Evolutionary conservation across 37 sponge, comb jelly and placozoan species (phyloP), one percentile per base, ranked within the genome.

Genomic region (Halisarca cf. caerulea): DNA sequence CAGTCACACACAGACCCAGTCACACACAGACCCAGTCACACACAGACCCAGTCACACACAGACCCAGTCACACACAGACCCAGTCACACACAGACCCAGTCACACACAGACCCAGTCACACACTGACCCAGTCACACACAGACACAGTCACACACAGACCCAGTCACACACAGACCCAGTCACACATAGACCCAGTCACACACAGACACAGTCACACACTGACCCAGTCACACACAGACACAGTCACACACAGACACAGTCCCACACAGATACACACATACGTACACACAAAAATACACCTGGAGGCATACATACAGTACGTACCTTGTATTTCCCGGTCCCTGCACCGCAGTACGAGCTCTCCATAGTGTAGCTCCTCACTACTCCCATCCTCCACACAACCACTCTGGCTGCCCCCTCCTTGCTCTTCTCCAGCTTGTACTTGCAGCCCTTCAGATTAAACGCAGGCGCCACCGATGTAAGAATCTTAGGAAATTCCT

Each of bases 331-430:
- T 34, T 64, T 86, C 6, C 95, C 95, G 7, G 86, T 85, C 70
- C 78, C 91, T 25, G 90, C 86, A 11, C 97, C 97, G 89, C 97
- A 96, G 81, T 95, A 96, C 8, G 94, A 88, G 33, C 90, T 82
- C 82, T 96, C 97, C 86, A 96, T 64, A 1, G 97, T 96, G 82
- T 92, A 96, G 77, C 94, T 88, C 71, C 92, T 84, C 36, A 79
- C 70, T 0, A 96, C 84, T 21, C 97, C 94, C 91, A 89, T 78
- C 87, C 87, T 89, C 89, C 97, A 83, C 79, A 90, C 80, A 11
- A 86, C 84, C 43, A 96, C 94, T 32, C 97, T 73, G 8, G 92
- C 97, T n/a, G 97, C 91, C 8, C 85, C 69, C 71, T 91, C 92
- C 83, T 94, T 95, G 59, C 86, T 91, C 64, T 89, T 85, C 66